Percentiles rank a stretch among this genome's conserved stretches.
Conservation (phyloP, 92 coral and sea anemone species). For the Actinostola sp. region DNA sequence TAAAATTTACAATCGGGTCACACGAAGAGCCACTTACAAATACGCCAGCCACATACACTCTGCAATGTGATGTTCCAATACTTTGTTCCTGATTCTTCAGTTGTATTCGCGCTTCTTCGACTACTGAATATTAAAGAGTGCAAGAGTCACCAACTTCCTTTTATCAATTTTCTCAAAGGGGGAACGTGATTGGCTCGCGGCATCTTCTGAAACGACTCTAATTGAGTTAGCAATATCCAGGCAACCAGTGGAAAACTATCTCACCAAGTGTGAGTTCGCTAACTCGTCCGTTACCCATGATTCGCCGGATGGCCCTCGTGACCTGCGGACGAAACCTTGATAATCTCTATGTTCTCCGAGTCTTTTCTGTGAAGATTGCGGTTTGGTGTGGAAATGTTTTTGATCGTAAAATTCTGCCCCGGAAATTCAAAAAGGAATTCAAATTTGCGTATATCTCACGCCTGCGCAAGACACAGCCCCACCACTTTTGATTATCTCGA, state of each 20-base stretch:
- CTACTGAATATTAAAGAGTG: slow-evolving; percentile 61
- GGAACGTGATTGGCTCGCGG: slow-evolving; percentile 90
- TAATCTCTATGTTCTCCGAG: slow-evolving; percentile 13
- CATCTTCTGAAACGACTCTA: slow-evolving; percentile 83
- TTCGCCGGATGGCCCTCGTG: slow-evolving; percentile 42
- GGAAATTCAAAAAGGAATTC: slow-evolving; percentile 72
- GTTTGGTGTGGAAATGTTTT: slow-evolving; percentile 3
- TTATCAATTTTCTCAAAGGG: slow-evolving; percentile 57
- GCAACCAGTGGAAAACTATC: slow-evolving; percentile 48
- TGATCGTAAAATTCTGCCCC: slow-evolving; percentile 56
- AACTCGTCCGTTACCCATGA: slow-evolving; percentile 41
- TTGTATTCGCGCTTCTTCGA: slow-evolving; percentile 61
- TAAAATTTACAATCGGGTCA: too few species aligned
- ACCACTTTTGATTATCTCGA: neutral
- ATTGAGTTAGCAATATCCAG: slow-evolving; percentile 89
- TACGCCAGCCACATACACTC: too few species aligned
- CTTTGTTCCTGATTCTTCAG: slow-evolving; percentile 20
- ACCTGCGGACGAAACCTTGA: slow-evolving; percentile 18
- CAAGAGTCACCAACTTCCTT: slow-evolving; percentile 69
- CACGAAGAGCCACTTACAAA: neutral
- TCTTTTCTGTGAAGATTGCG: slow-evolving; percentile 11
- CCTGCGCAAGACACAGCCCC: too few species aligned
- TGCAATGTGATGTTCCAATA: neutral
- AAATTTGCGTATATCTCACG: slow-evolving; percentile 71
- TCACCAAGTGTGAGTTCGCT: slow-evolving; percentile 51